Evolutionary conservation across 2,888 invertebrate genomes (phyloP), one percentile per base, ranked within the genome.

Genomic region (Tachina lurida): DNA sequence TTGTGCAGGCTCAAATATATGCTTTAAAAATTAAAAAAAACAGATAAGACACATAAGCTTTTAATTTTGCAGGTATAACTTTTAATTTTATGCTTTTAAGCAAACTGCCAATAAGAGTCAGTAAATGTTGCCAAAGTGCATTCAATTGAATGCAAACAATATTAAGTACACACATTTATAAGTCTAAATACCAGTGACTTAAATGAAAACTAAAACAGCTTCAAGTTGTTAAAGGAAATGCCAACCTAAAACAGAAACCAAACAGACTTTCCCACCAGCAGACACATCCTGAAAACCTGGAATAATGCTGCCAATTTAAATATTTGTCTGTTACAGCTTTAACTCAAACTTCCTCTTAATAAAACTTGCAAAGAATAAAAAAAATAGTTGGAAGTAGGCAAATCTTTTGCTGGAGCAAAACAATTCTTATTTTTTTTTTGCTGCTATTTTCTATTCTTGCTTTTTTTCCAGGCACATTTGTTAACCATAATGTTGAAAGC

Each of bases 231-330:
- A 71, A 73, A 80, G 75, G 80, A 84, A 84, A 63, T 77, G 12
- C 67, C 65, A 67, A 67, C 54, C 73, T 68, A 45, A 54, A 71
- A 65, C 19, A 58, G 17, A 45, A 60, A 58, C 7, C 19, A 54
- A 54, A 68, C 73, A 58, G 49, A 65, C 73, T 68, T 63, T 43
- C 58, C 31, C 41, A 67, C 17, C 52, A 31, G n/a, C 67, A 58
- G 60, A 9, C 56, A 56, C 58, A 67, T 73, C 67, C 60, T 68
- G 47, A 43, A 76, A 70, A 63, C 15, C 12, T 58, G 17, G 13
- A 65, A 73, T 31, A 71, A 77, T 58, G 43, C 70, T 60, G 79
- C 75, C 84, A 84, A 81, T 84, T 84, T 84, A 84, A 84, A 84
- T 84, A 84, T 67, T 60, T 81, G 39, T 68, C 67, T 81, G 60